These are phyloP conservation scores for Trematomus loennbergii DNA, from an alignment of 2,113 vertebrate genomes.

Conservation along the genomic window DNA sequence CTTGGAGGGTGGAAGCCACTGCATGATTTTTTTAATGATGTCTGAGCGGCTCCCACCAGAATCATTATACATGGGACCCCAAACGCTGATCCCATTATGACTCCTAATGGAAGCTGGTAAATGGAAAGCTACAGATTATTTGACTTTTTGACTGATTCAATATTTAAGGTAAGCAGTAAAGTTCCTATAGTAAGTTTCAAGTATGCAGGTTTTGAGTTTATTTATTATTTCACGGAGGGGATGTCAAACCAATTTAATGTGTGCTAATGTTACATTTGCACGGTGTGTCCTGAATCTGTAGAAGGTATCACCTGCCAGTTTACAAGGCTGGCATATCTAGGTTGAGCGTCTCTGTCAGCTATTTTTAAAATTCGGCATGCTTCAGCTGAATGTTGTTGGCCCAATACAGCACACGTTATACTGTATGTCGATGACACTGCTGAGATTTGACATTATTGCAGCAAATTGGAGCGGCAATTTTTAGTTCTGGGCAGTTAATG, in stretches of 20 bases:
- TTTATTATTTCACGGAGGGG: neutral
- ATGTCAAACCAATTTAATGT: constrained; percentile 58
- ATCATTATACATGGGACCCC: constrained; percentile 57
- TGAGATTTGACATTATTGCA: constrained; percentile 33
- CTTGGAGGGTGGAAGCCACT: constrained; percentile 35
- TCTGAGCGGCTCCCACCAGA: constrained; percentile 62
- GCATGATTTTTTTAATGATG: constrained; percentile 74
- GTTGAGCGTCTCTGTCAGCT: constrained; percentile 70
- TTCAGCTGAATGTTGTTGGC: constrained; percentile 46
- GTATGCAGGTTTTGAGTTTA: constrained; percentile 2
- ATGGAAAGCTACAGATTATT: constrained; percentile 25
- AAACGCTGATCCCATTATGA: constrained; percentile 16
- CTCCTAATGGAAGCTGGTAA: constrained; percentile 46
- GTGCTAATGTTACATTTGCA: constrained; percentile 51
- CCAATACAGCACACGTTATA: constrained; percentile 24
- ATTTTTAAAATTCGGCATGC: constrained; percentile 64
- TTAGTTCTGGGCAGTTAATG: neutral
- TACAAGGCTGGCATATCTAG: constrained; percentile 57
- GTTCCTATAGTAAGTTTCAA: constrained; percentile 17
- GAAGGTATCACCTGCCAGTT: constrained; percentile 59
- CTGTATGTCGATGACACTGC: constrained; percentile 31
- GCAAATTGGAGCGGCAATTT: constrained; percentile 31
- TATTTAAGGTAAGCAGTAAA: constrained; percentile 10
- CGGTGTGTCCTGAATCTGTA: constrained; percentile 66
- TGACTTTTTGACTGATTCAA: neutral